Conservation (phyloP, 2,113 vertebrate genomes). For the Apistogramma diplotaenia region DNA sequence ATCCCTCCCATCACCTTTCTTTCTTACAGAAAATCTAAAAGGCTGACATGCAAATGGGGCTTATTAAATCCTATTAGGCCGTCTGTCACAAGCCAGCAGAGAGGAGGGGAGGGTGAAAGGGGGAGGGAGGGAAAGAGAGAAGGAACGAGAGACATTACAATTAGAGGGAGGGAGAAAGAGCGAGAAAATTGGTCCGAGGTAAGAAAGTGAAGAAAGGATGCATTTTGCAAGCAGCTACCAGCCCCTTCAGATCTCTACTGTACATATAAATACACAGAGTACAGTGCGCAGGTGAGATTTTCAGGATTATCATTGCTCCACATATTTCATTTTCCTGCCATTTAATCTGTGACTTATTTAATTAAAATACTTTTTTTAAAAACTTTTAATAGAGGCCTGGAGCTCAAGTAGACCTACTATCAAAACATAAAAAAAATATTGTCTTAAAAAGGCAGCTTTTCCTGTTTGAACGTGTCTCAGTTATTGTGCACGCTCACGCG, state of each 20-base stretch:
- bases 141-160: background rate
- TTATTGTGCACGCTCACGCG: background rate
- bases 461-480: background rate
- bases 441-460: background rate
- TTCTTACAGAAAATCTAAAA: slow-evolving; percentile 70
- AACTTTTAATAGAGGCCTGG: background rate
- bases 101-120: background rate
- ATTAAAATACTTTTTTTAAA: background rate
- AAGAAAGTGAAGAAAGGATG: slow-evolving; percentile 12
- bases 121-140: slow-evolving; percentile 14
- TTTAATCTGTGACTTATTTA: background rate
- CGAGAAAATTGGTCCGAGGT: background rate
- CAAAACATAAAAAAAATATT: background rate
- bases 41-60: slow-evolving; percentile 76
- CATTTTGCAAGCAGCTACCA: background rate
- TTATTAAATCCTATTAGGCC: slow-evolving; percentile 77
- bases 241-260: background rate
- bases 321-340: background rate
- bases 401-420: background rate
- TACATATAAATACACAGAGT: background rate
- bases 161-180: slow-evolving; percentile 29
- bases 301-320: background rate
- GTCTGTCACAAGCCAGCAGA: slow-evolving; percentile 66
- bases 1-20: slow-evolving; percentile 58
- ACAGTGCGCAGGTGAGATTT: background rate